phyloP scores from a whole-genome alignment of 2,797 vertebrate genomes.

The Lindbergichthys nudifrons region DNA sequence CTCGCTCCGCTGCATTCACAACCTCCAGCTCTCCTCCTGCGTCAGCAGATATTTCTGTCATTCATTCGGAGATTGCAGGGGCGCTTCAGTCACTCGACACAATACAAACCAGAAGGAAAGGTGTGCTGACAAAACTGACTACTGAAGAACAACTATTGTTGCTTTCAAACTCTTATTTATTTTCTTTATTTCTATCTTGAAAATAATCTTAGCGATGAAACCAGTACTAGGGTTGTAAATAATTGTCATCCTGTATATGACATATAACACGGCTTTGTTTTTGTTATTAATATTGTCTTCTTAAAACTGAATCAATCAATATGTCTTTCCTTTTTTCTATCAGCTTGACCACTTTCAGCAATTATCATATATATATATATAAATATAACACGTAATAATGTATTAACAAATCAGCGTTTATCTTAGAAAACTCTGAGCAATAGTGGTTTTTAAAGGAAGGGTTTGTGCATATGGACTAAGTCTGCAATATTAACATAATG shows the following conservation, averaged over 20 bases:
- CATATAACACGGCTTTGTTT: conserved; percentile 88
- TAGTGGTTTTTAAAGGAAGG: conserved; percentile 90
- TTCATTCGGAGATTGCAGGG: conserved; percentile 75
- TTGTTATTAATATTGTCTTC: conserved; percentile 90
- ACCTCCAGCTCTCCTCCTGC: conserved; percentile 92
- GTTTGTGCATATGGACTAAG: conserved; percentile 91
- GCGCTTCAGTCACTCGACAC: conserved; percentile 93
- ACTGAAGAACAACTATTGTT: conserved; percentile 74
- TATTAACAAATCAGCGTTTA: conserved; percentile 88
- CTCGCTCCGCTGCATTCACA: conserved; percentile 89
- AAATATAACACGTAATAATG: conserved; percentile 78
- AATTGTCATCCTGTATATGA: conserved; percentile 82
- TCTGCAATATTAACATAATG: conserved; percentile 95
- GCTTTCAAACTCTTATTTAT: conserved; percentile 66
- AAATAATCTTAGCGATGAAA: conserved; percentile 79
- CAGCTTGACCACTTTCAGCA: conserved; percentile 95
- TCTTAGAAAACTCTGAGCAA: conserved; percentile 93
- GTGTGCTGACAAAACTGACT: conserved; percentile 84
- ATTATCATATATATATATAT: conserved; percentile 86
- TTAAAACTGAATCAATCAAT: conserved; percentile 89
- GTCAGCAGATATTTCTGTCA: conserved; percentile 80
- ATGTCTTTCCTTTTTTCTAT: conserved; percentile 92
- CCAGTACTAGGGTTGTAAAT: conserved; percentile 84
- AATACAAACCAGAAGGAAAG: conserved; percentile 90
- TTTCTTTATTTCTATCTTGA: conserved; percentile 80